Base-by-base conservation (phyloP, 2,797 vertebrate species). In the Synanceia verrucosa region DNA sequence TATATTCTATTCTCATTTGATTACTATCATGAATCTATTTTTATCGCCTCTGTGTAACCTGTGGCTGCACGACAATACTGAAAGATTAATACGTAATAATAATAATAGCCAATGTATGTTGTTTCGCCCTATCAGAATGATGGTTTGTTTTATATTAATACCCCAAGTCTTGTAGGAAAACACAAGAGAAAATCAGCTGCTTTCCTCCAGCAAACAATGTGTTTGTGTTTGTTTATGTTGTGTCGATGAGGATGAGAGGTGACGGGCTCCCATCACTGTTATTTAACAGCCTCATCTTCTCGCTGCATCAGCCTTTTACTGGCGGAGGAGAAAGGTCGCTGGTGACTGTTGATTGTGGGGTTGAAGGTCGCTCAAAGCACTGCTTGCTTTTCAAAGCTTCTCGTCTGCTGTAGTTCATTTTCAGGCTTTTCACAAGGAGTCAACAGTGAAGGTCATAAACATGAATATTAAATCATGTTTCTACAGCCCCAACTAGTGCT, bases 211-310 rank as follows among this genome's bases (percentile, higher is more conserved):
- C 26, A 50, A 36, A 23, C 52, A 16, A 37, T 5, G 52, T 9
- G 31, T 18, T 23, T 48, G 3, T 21, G 9, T 11, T 16, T 53
- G 51, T 53, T 13, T 8, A 21, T 46, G 9, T 41, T n/a, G n/a
- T 33, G 13, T 19, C 18, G 18, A 44, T 34, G 44, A 19, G 11
- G 43, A 16, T n/a, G 62, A 66, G 18, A 19, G 29, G 19, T 41
- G 1, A 59, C 61, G 2, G 57, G 46, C 34, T 72, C 63, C 24
- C 36, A 55, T 51, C 34, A 12, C 19, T 29, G 18, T 73, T 58
- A 73, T 50, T 29, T 77, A 62, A 73, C 62, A 3, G 31, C 58
- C 24, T 65, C 66, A 11, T 57, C 50, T 24, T 13, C 47, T 73
- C 18, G 4, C 57, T 31, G 28, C 10, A 13, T 34, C 44, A 43